Evolutionary conservation across 1,140 invertebrate genomes (phyloP), one percentile per base, ranked within the genome.

Genomic region (Odontomachus brunneus): DNA sequence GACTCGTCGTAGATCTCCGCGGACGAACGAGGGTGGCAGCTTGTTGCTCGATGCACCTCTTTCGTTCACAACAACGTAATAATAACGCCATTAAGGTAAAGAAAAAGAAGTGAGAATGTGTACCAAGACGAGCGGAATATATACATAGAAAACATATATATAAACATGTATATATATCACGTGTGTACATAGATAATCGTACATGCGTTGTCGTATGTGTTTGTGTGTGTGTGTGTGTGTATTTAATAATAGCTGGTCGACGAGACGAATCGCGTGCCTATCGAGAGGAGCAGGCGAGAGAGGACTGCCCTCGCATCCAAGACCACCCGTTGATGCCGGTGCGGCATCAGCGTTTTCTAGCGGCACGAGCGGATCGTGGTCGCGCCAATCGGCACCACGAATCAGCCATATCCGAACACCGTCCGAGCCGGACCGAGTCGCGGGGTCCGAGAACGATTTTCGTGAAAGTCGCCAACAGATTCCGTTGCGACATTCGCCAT

Each of bases 391-490:
- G 33, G 26, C 66, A 63, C 33, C 72, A 44, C 59, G 29, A n/a
- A 33, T 33, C 29, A 5, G 29, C 29, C 29, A 33, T 59, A 33
- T 12, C 17, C 49, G 59, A 48, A 17, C 24, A 33, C 63, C 63
- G 62, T 2, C 29, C 29, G 29, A 49, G 19, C 51, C 38, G n/a
- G 17, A n/a, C 62, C 66, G 26, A 24, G 55, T 33, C 29, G 29
- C 2, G 49, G 48, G 51, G 65, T 29, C 62, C 49, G 83, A 82
- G 48, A 59, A 44, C 82, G 72, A 73, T 86, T 87, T 83, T 86
- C 84, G 84, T 78, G 85, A 83, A 86, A 86, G 84, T 86, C 67
- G 63, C 53, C 38, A 63, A 69, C 33, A 86, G 80, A 86, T 78
- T 67, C 53, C 44, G 62, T 86, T 86, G 72, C 85, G 81, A 83